A percentile compares a stretch with the other conserved stretches of the same genome.
These are phyloP conservation scores for Antheraea mylitta DNA, from an alignment of 1,140 invertebrate genomes.

Conservation along the genomic window DNA sequence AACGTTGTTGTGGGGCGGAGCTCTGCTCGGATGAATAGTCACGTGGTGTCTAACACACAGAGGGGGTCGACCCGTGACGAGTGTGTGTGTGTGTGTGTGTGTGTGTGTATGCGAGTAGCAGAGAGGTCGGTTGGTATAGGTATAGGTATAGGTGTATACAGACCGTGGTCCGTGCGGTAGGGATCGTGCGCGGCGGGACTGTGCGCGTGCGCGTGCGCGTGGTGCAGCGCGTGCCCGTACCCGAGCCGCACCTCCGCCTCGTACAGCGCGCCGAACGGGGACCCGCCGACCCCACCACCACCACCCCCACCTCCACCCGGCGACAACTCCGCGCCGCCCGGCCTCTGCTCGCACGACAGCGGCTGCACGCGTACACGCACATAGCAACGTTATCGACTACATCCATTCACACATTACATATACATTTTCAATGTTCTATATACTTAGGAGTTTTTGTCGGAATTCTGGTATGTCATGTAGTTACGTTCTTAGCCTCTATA, in stretches of 20 bases:
- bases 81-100: too few species aligned
- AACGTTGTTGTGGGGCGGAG: too few species aligned
- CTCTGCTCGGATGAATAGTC: too few species aligned
- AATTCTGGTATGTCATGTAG: too few species aligned
- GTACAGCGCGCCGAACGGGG: slow-evolving; percentile 36
- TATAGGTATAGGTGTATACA: not conserved
- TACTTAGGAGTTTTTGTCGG: too few species aligned
- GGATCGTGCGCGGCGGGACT: slow-evolving; percentile 32
- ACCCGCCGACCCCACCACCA: not conserved
- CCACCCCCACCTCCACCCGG: slow-evolving; percentile 16
- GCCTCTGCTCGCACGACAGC: slow-evolving; percentile 32
- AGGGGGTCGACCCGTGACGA: too few species aligned
- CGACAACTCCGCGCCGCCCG: slow-evolving; percentile 32
- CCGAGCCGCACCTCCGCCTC: slow-evolving; percentile 42
- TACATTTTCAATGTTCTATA: too few species aligned
- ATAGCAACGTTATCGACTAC: too few species aligned
- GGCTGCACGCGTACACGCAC: slow-evolving; percentile 20
- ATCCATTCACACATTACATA: too few species aligned
- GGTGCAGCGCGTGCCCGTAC: slow-evolving; percentile 21
- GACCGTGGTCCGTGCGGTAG: slow-evolving; percentile 54
- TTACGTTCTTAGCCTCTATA: too few species aligned
- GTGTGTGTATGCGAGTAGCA: too few species aligned
- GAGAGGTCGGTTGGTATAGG: not conserved
- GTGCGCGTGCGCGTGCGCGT: slow-evolving; percentile 23
- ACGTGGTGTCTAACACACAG: too few species aligned